A percentile compares a stretch with the other conserved stretches of the same genome.
Evolutionary conservation across 2,797 vertebrate species (phyloP).

Genomic region (Phrynocephalus vlangalii): DNA sequence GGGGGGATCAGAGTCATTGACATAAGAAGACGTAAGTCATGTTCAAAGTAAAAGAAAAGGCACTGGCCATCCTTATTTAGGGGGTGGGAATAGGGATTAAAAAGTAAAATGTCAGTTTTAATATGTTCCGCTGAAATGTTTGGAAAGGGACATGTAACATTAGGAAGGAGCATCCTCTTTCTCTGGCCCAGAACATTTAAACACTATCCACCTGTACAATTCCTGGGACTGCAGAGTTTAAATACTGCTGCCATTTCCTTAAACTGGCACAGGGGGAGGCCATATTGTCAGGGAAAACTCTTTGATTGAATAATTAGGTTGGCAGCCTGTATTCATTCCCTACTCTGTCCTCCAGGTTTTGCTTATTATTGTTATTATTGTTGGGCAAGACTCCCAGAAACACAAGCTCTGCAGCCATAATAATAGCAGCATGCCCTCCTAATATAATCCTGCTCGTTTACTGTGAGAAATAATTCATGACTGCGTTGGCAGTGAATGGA

Average conservation of each 20-base stretch:
- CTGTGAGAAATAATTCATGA: constrained; percentile 30
- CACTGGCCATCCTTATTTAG: neutral
- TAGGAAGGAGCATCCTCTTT: neutral
- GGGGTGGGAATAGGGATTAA: neutral
- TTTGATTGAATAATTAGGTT: constrained; percentile 69
- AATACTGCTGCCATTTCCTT: constrained; percentile 35
- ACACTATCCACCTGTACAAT: constrained; percentile 16
- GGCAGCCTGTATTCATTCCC: constrained; percentile 60
- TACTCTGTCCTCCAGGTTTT: constrained; percentile 1
- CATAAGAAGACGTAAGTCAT: neutral
- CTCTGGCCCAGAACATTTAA: constrained; percentile 21
- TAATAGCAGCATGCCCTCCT: constrained; percentile 34
- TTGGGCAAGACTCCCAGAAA: constrained; percentile 44
- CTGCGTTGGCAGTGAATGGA: neutral
- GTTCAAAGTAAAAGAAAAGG: neutral
- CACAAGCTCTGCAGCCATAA: constrained; percentile 22
- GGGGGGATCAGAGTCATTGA: neutral
- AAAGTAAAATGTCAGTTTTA: neutral
- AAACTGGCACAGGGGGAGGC: constrained; percentile 50
- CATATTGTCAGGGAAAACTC: constrained; percentile 56
- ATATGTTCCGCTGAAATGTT: neutral
- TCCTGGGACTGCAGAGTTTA: constrained; percentile 41
- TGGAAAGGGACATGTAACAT: constrained; percentile 7
- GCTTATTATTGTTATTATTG: constrained; percentile 21
- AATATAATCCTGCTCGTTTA: constrained; percentile 16